Percentiles rank a stretch among this genome's conserved stretches.
phyloP scores from a whole-genome alignment of 2,113 vertebrate species.

The Cyanistes caeruleus region DNA sequence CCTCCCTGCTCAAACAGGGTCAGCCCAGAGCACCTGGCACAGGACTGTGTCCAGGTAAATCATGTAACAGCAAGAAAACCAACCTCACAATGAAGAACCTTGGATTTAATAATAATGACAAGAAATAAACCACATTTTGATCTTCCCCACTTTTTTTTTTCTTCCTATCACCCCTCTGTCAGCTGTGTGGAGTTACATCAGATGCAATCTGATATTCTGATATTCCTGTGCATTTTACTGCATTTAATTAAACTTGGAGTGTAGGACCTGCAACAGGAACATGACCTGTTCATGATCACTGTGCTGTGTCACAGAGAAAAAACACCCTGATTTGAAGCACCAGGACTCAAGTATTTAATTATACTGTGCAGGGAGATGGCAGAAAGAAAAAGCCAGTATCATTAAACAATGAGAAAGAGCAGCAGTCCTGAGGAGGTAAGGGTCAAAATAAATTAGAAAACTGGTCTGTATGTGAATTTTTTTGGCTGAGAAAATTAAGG shows the following conservation, averaged over 20 bases:
- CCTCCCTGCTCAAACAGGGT: not conserved
- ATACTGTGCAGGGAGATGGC: not conserved
- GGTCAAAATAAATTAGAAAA: constrained; percentile 19
- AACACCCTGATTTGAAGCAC: not conserved
- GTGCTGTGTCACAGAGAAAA: not conserved
- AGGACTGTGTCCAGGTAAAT: not conserved
- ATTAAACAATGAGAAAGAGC: not conserved
- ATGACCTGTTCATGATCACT: not conserved
- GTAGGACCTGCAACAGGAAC: not conserved
- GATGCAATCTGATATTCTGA: not conserved
- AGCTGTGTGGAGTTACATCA: not conserved
- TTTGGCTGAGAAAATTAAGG: constrained; percentile 38
- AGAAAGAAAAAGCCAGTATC: not conserved
- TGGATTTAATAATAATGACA: not conserved
- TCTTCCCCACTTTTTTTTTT: not conserved
- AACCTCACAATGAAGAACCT: not conserved
- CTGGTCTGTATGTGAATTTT: not conserved
- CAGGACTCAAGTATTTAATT: constrained; percentile 6
- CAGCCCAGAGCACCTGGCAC: not conserved
- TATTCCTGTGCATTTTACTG: not conserved
- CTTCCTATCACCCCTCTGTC: not conserved
- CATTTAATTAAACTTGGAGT: not conserved
- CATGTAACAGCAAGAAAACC: rapidly evolving
- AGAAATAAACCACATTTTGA: not conserved
- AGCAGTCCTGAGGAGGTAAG: not conserved